These are phyloP conservation scores for Netta rufina DNA, from an alignment of 2,797 vertebrate genomes.

Conservation along the genomic window DNA sequence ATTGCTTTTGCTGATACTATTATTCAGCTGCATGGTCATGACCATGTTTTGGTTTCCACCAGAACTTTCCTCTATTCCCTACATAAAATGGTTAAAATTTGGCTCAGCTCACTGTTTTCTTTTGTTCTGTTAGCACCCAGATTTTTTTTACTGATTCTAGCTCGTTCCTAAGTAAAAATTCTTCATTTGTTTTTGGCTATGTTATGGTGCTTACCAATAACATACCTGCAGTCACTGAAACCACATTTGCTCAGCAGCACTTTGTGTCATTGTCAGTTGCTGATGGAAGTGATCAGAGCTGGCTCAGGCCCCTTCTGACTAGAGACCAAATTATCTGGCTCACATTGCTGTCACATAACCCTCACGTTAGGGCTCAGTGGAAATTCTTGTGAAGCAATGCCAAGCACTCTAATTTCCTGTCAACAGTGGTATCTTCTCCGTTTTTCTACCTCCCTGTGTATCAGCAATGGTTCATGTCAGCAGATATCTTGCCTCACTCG, in stretches of 20 bases:
- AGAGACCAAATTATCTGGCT: background rate
- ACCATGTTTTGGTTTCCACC: background rate
- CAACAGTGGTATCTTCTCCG: background rate
- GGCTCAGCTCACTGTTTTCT: background rate
- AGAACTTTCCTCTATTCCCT: background rate
- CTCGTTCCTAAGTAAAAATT: background rate
- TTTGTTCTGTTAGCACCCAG: background rate
- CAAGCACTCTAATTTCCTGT: background rate
- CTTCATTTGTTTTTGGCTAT: background rate
- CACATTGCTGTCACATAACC: accelerated
- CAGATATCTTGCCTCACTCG: background rate
- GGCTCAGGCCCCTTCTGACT: background rate
- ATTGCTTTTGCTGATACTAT: background rate
- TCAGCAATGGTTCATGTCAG: accelerated
- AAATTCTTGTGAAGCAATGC: background rate
- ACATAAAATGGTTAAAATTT: background rate
- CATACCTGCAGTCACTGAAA: background rate
- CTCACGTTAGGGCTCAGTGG: background rate
- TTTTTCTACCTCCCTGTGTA: background rate
- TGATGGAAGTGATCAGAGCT: background rate
- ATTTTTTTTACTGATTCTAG: background rate
- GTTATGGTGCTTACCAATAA: background rate
- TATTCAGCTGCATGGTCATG: background rate
- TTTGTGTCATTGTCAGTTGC: background rate
- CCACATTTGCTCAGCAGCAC: background rate